Percentiles rank a stretch among this genome's conserved stretches.
Conservation (phyloP, 2,888 invertebrate species). For the Amphipoea lucens region DNA sequence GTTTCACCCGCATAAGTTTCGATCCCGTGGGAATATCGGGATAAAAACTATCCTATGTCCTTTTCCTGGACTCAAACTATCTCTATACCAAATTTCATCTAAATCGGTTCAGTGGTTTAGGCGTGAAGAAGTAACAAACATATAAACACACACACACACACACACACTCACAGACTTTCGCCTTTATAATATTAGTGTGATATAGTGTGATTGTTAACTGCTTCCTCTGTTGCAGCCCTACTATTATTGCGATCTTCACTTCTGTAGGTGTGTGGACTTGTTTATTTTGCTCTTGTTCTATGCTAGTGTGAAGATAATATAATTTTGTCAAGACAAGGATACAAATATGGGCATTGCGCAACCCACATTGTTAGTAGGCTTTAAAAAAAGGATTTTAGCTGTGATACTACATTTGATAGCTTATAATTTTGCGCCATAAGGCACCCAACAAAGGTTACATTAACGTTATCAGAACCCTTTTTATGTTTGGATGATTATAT, state of each 20-base stretch:
- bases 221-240: neutral
- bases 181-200: no score
- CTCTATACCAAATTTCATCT: no score
- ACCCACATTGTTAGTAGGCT: neutral
- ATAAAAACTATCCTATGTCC: no score
- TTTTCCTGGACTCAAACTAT: no score
- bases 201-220: neutral
- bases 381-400: neutral
- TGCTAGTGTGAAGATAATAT: neutral
- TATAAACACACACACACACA: no score
- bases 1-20: no score
- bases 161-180: no score
- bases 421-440: neutral
- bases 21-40: no score
- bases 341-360: neutral
- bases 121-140: no score
- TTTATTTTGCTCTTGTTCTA: neutral
- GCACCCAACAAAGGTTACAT: neutral
- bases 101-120: no score
- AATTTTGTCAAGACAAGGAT: constrained; percentile 1
- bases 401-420: neutral
- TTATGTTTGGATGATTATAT: neutral
- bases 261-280: neutral
- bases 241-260: neutral
- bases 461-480: neutral